phyloP scores from a whole-genome alignment of 1,140 invertebrate species.

The Drosophila mojavensis region DNA sequence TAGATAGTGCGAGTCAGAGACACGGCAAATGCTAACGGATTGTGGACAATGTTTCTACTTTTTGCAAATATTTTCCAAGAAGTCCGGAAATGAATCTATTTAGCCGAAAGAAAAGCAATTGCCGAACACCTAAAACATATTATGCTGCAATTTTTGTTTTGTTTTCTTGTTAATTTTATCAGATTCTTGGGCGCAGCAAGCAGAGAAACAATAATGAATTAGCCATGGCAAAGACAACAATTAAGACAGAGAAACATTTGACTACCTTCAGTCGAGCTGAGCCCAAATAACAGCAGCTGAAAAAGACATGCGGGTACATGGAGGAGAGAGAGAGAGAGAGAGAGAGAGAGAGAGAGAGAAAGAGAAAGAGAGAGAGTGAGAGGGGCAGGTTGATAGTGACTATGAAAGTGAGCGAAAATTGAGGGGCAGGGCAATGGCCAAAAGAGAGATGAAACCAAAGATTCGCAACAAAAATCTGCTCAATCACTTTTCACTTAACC shows the following conservation, averaged over 20 bases:
- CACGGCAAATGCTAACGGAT: too few relatives aligned
- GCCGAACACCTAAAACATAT: slow-evolving; percentile 35
- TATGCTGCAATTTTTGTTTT: slow-evolving; percentile 30
- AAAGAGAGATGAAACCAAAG: slow-evolving; percentile 60
- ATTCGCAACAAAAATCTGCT: slow-evolving; percentile 81
- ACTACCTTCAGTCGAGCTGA: slow-evolving; percentile 52
- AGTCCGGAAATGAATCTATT: slow-evolving; percentile 42
- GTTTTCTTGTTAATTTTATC: slow-evolving; percentile 40
- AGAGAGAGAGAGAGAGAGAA: background rate
- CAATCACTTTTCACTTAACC: slow-evolving; percentile 82
- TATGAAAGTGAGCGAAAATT: too few relatives aligned
- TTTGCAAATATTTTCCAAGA: slow-evolving; percentile 24
- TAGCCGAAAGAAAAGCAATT: slow-evolving; percentile 34
- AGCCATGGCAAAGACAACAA: slow-evolving; percentile 60
- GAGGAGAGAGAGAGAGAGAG: background rate
- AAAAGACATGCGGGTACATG: slow-evolving; percentile 15
- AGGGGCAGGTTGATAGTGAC: background rate
- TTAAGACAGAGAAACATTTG: slow-evolving; percentile 67
- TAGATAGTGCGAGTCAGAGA: too few relatives aligned
- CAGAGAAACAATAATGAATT: slow-evolving; percentile 26
- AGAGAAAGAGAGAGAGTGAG: background rate
- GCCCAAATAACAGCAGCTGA: slow-evolving; percentile 31
- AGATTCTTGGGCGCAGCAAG: slow-evolving; percentile 31
- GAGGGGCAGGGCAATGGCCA: background rate
- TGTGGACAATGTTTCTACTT: too few relatives aligned